Evolutionary conservation across 37 sponge, comb jelly and placozoan species (phyloP).

Genomic region (Crambe crambe): DNA sequence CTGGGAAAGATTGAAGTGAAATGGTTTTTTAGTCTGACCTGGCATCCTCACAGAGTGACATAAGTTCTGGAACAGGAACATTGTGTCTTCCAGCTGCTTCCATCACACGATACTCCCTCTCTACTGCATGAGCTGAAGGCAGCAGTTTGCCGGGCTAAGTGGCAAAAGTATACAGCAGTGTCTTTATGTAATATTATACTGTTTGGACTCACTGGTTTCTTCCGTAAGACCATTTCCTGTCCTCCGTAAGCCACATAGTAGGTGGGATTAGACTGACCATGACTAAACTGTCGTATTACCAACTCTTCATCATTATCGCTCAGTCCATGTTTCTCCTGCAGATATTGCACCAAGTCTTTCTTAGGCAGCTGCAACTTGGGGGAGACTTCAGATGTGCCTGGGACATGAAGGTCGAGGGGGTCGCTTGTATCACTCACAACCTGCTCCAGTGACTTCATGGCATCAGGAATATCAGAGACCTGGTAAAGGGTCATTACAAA

Average conservation of each 20-base stretch:
- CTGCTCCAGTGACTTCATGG: conserved; percentile 38
- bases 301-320: conserved; percentile 12
- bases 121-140: conserved; percentile 74
- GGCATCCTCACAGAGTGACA: conserved; percentile 66
- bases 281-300: conserved; percentile 39
- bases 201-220: conserved; percentile 76
- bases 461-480: conserved; percentile 33
- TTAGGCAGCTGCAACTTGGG: conserved; percentile 31
- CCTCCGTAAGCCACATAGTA: conserved; percentile 69
- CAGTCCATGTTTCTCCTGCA: conserved; percentile 40
- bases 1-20: neutral
- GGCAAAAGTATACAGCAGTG: no score
- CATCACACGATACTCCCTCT: conserved; percentile 77
- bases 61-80: conserved; percentile 68
- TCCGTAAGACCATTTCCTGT: conserved; percentile 63
- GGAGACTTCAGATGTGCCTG: conserved; percentile 51
- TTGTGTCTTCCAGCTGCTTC: conserved; percentile 39
- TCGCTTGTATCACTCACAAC: neutral
- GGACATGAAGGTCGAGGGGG: neutral
- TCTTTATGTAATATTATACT: neutral
- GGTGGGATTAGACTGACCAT: conserved; percentile 90
- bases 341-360: conserved; percentile 24
- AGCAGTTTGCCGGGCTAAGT: conserved; percentile 63
- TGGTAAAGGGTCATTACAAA: conserved; percentile 3
- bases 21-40: conserved; percentile 41